These are phyloP conservation scores for Amazona guildingii DNA, from an alignment of 2,113 vertebrate genomes.

Conservation along the genomic window DNA sequence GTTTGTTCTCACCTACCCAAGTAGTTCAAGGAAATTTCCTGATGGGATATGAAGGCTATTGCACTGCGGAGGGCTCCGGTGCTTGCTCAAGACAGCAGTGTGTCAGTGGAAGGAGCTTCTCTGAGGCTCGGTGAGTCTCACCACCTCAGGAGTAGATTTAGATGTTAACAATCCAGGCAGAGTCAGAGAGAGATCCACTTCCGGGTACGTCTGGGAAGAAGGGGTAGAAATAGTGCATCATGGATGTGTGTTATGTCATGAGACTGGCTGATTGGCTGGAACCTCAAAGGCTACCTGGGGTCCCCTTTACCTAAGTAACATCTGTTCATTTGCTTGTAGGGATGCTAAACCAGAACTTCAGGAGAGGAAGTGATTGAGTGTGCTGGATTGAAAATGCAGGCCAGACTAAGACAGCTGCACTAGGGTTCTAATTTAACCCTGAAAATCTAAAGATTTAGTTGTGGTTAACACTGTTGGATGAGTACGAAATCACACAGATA, in stretches of 20 bases:
- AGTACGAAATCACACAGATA: background rate
- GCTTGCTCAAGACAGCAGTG: fast-evolving
- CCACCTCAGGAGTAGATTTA: background rate
- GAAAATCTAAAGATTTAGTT: background rate
- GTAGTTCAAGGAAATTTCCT: background rate
- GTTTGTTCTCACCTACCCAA: background rate
- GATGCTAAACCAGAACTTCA: background rate
- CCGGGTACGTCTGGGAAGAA: background rate
- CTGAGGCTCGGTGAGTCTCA: background rate
- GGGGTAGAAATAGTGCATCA: background rate
- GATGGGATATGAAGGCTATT: background rate
- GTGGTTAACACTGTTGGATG: background rate
- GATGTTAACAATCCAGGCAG: background rate
- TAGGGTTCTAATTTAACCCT: background rate
- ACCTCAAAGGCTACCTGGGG: background rate
- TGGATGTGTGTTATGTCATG: background rate
- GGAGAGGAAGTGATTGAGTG: background rate
- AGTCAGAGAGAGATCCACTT: background rate
- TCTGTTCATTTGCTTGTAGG: background rate
- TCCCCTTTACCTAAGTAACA: background rate
- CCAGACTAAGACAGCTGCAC: background rate
- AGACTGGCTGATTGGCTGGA: background rate
- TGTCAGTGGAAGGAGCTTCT: background rate
- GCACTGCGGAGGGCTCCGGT: background rate
- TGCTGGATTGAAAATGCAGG: background rate